Conservation (phyloP, 1,140 invertebrate genomes). For the Piezodorus guildinii region DNA sequence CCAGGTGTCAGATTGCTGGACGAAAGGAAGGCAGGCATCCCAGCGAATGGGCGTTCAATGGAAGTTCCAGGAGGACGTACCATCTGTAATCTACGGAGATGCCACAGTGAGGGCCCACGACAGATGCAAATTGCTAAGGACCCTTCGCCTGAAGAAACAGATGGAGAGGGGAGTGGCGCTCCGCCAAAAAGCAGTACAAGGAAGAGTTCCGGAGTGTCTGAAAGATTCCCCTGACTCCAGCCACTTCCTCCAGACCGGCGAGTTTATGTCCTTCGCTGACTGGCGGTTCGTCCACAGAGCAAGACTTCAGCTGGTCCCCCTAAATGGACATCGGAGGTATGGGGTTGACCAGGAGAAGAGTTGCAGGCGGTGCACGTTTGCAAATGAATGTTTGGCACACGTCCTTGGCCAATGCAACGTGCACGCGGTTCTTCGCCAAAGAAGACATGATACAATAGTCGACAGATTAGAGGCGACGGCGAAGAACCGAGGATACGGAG, state of each 20-base stretch:
- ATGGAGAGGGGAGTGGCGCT: too few relatives aligned
- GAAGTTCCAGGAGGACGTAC: neutral
- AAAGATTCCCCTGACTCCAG: too few relatives aligned
- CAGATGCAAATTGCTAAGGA: neutral
- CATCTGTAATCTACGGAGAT: neutral
- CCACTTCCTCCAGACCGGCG: too few relatives aligned
- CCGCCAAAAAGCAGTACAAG: too few relatives aligned
- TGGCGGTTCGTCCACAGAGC: slow-evolving; percentile 35
- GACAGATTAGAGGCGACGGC: slow-evolving; percentile 27
- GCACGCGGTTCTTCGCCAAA: neutral
- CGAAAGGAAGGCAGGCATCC: neutral
- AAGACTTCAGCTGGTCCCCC: slow-evolving; percentile 18
- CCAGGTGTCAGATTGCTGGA: neutral
- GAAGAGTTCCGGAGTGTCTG: too few relatives aligned
- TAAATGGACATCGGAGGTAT: slow-evolving; percentile 29
- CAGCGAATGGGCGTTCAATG: neutral
- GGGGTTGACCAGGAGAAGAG: neutral
- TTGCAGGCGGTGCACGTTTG: slow-evolving; percentile 19
- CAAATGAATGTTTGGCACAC: neutral
- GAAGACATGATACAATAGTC: slow-evolving; percentile 1
- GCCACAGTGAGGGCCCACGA: neutral
- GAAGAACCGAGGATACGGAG: too few relatives aligned
- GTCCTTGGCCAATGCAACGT: neutral
- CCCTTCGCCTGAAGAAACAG: too few relatives aligned
- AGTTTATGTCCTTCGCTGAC: neutral